Percentiles rank a stretch among this genome's conserved stretches.
Conservation (phyloP, 2,888 invertebrate genomes). For the Stenodema calcarata region DNA sequence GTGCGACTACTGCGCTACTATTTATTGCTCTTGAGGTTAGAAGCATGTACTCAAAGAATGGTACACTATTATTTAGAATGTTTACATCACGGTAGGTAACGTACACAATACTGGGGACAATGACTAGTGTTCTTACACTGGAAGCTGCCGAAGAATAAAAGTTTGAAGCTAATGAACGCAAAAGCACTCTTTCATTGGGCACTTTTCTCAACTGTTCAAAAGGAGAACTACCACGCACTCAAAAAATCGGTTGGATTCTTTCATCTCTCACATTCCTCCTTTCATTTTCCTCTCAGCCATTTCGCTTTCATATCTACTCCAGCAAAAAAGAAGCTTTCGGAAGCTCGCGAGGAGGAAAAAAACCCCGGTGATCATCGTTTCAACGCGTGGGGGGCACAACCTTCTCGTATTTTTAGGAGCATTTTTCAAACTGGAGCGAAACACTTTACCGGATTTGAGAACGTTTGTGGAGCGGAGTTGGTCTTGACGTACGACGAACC, state of each 20-base stretch:
- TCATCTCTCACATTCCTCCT: neutral
- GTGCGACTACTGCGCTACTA: no score
- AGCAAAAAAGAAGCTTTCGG: neutral
- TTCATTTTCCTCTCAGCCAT: neutral
- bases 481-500: neutral
- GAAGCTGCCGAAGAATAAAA: neutral
- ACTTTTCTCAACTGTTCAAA: slow-evolving; percentile 22
- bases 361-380: neutral
- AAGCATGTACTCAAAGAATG: no score
- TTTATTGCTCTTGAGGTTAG: no score
- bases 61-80: no score
- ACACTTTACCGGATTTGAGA: neutral
- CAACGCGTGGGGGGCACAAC: neutral
- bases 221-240: neutral
- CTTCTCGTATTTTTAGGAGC: neutral
- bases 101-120: no score
- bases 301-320: neutral
- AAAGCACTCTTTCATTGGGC: neutral
- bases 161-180: slow-evolving; percentile 5
- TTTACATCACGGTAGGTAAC: no score
- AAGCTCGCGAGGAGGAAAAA: neutral
- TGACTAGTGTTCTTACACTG: neutral
- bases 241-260: neutral
- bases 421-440: neutral
- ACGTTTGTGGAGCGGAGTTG: neutral